Evolutionary conservation across 2,888 invertebrate species (phyloP), one percentile per base, ranked within the genome.

Genomic region (Platycheirus rosarum): DNA sequence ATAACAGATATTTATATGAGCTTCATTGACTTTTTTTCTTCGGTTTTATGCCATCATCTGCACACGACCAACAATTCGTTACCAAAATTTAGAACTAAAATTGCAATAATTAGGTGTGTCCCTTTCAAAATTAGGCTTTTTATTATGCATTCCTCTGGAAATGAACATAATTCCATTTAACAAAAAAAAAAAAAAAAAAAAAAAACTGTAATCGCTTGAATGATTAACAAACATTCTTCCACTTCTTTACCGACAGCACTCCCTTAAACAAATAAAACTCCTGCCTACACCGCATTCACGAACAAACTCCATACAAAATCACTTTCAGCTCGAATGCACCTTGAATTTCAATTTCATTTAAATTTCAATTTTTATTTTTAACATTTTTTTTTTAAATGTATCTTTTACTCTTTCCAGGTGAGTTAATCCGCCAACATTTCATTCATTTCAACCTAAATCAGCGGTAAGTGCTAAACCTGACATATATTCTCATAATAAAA

Each of bases 401-500:
- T 60, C 51, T 62, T 11, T 60, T 29, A 44, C 60, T 32, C 77
- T 82, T 82, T 82, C 82, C 82, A 82, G 77, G 82, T 82, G 82
- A 82, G 82, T 82, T 82, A 82, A 77, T 77, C 77, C 82, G 71
- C 82, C 82, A 77, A 68, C 82, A 82, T 77, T 82, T 82, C 82
- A 82, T 82, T 82, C 82, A 68, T 77, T 82, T 63, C 68, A 76
- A 73, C 76, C 82, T 82, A 82, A 77, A 82, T 82, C 82, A 82
- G 71, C 77, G 82, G 82, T 77, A 82, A 82, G 82, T 82, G 82
- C 82, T 82, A 82, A 82, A 73, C 82, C 82, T 82, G 82, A 82
- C 82, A 77, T 82, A 82, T 77, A 82, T 77, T 82, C 82, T 77
- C 82, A 77, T 82, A 82, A 82, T 82, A 82, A 77, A 82, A 77